These are phyloP conservation scores for Ochotona curzoniae DNA, from an alignment of 2,113 vertebrate species.

Conservation along the genomic window DNA sequence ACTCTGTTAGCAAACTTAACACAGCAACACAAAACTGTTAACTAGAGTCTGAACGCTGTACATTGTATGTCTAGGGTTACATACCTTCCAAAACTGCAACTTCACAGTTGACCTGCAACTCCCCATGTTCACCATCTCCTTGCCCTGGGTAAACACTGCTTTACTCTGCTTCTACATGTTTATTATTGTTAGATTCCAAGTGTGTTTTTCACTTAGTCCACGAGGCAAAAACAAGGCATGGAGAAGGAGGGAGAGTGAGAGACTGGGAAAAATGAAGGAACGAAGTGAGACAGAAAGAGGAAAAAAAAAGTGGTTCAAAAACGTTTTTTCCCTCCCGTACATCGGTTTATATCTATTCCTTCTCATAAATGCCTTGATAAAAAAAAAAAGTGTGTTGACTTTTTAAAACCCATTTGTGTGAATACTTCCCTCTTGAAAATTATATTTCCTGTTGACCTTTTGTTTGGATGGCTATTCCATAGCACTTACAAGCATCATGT, in stretches of 20 bases:
- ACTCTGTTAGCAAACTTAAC: neutral
- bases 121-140: neutral
- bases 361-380: neutral
- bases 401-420: neutral
- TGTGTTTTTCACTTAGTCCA: neutral
- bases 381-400: neutral
- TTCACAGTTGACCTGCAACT: neutral
- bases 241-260: too few species aligned
- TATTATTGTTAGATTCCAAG: neutral
- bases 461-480: neutral
- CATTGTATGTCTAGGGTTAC: too few species aligned
- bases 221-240: neutral
- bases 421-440: conserved; percentile 25
- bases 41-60: neutral
- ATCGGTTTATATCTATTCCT: neutral
- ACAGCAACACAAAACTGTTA: neutral
- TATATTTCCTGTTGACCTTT: neutral
- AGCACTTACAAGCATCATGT: neutral
- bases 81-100: neutral
- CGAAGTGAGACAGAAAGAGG: too few species aligned
- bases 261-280: too few species aligned
- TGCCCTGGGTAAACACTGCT: neutral
- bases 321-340: neutral
- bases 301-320: neutral
- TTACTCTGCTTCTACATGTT: neutral